phyloP scores from a whole-genome alignment of 2,113 vertebrate species.

The Salvelinus fontinalis region DNA sequence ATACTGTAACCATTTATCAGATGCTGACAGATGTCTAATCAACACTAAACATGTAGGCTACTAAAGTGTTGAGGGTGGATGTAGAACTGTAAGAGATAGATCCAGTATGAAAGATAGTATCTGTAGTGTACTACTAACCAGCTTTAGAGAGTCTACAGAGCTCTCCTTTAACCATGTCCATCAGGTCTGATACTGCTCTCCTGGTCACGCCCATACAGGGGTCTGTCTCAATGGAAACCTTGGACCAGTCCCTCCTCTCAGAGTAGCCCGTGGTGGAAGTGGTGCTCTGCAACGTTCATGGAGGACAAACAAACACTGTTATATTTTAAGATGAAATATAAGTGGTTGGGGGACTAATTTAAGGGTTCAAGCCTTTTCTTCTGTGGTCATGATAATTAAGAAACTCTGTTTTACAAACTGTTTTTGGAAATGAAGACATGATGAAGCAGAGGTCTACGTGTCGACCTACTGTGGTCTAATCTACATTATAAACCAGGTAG shows the following conservation, averaged over 20 bases:
- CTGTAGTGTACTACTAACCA: constrained; percentile 45
- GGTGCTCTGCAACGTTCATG: constrained; percentile 37
- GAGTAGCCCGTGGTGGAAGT: constrained; percentile 13
- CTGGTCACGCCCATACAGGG: constrained; percentile 72
- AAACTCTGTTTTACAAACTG: no score
- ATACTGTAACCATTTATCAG: no score
- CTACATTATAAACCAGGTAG: no score
- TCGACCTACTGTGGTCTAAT: no score
- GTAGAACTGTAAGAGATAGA: no score
- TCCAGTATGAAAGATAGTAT: neutral
- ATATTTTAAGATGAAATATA: neutral
- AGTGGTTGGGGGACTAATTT: no score
- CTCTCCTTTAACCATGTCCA: constrained; percentile 64
- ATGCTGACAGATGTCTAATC: no score
- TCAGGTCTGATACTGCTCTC: constrained; percentile 61
- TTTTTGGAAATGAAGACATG: no score
- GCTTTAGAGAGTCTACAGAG: constrained; percentile 70
- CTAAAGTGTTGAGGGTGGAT: no score
- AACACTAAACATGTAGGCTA: no score
- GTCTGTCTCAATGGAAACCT: constrained; percentile 67
- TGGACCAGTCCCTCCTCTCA: constrained; percentile 74
- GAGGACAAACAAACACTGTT: neutral
- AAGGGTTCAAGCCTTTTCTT: neutral
- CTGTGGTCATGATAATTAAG: neutral
- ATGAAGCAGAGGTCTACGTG: no score